These are phyloP conservation scores for Aphidius colemani DNA, from an alignment of 2,888 invertebrate species.

Conservation along the genomic window DNA sequence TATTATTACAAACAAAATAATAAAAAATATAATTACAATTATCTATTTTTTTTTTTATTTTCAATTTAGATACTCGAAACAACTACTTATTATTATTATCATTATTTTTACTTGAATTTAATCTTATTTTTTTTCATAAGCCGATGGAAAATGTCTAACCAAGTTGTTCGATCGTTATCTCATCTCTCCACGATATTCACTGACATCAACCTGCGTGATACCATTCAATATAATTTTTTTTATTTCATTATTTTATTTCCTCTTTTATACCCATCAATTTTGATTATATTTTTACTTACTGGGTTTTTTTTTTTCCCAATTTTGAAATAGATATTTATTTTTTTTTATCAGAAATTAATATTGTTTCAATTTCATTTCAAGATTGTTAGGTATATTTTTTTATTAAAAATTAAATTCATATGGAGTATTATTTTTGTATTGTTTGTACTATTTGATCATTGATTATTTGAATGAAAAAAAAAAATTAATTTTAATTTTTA, in stretches of 20 bases:
- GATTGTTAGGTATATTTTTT: too few species aligned
- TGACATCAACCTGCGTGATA: constrained; percentile 17
- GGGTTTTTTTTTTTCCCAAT: constrained; percentile 4
- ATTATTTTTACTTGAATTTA: constrained; percentile 1
- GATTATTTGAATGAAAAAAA: too few species aligned
- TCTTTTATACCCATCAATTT: constrained; percentile 9
- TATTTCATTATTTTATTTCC: constrained; percentile 13
- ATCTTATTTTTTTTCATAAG: constrained; percentile 7
- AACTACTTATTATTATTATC: not conserved
- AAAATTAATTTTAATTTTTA: too few species aligned
- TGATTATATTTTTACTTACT: constrained; percentile 2
- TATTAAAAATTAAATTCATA: too few species aligned
- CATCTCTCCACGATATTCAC: constrained; percentile 18
- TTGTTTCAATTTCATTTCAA: too few species aligned
- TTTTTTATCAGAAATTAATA: not conserved
- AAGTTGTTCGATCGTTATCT: constrained; percentile 19
- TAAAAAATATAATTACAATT: constrained; percentile 21
- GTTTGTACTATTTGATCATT: too few species aligned
- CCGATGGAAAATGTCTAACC: constrained; percentile 18
- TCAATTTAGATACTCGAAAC: too few species aligned
- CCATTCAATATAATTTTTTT: constrained; percentile 25
- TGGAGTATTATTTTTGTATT: too few species aligned
- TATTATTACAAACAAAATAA: constrained; percentile 14
- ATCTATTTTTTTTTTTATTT: constrained; percentile 9
- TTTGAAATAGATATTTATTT: constrained; percentile 3